A percentile compares a stretch with the other conserved stretches of the same genome.
These are phyloP conservation scores for Ferrisia virgata DNA, from an alignment of 2,888 invertebrate genomes.

Conservation along the genomic window DNA sequence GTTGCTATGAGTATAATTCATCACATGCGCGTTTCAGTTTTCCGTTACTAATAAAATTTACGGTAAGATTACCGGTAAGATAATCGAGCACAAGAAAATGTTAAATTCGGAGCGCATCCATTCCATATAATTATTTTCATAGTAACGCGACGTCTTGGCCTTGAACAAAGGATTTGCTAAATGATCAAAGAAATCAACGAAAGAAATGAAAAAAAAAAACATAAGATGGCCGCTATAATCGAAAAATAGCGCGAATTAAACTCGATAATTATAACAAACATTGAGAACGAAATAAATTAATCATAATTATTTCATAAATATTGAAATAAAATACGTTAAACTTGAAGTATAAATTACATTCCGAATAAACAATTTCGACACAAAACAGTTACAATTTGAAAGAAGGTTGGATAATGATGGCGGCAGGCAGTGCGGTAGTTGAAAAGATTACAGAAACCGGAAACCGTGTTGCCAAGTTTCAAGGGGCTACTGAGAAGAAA, in stretches of 20 bases:
- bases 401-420: constrained; percentile 33
- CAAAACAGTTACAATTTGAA: constrained; percentile 29
- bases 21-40: constrained; percentile 33
- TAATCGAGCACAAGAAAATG: not conserved
- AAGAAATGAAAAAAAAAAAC: not conserved
- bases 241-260: constrained; percentile 10
- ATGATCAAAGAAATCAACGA: constrained; percentile 15
- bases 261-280: not conserved
- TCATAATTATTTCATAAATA: not conserved
- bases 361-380: not conserved
- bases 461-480: constrained; percentile 23
- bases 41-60: constrained; percentile 18
- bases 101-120: not conserved
- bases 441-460: constrained; percentile 8
- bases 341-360: not conserved
- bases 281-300: not conserved
- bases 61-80: constrained; percentile 32
- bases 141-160: constrained; percentile 24
- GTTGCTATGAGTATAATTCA: constrained; percentile 8
- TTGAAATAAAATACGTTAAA: not conserved
- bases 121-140: not conserved
- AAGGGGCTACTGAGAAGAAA: not conserved
- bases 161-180: constrained; percentile 37
- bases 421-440: constrained; percentile 25
- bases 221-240: constrained; percentile 31